These are phyloP conservation scores for Tetranychus piercei DNA, from an alignment of 2,888 invertebrate species.

Conservation along the genomic window DNA sequence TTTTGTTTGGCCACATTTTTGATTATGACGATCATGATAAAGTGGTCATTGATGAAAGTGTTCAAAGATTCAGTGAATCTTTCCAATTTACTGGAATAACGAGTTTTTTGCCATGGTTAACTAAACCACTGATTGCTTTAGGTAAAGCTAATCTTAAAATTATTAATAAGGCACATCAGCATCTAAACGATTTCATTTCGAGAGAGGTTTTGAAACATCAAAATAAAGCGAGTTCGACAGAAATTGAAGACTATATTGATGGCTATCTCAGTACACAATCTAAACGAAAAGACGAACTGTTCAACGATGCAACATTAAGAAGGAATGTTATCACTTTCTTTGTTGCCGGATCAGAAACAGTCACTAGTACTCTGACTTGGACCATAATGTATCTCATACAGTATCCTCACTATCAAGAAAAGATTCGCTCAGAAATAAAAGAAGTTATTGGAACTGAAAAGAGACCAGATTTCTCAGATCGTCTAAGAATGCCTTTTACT, in stretches of 20 bases:
- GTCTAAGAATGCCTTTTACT: neutral
- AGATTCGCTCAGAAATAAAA: neutral
- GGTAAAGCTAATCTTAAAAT: too few species aligned
- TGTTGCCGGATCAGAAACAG: neutral
- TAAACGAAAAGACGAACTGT: neutral
- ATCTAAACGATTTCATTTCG: too few species aligned
- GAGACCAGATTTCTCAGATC: neutral
- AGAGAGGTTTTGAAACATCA: neutral
- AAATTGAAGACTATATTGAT: conserved; percentile 1
- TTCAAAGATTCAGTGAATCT: neutral
- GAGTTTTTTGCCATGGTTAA: neutral
- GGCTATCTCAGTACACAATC: neutral
- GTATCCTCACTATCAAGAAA: neutral
- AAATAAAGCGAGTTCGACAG: neutral
- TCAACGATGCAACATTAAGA: neutral
- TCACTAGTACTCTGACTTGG: neutral
- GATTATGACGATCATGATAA: neutral
- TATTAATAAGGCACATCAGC: neutral
- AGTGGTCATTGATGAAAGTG: neutral
- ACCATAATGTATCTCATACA: neutral
- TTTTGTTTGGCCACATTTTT: neutral
- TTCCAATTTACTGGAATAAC: neutral
- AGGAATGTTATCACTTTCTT: neutral
- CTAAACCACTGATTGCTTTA: too few species aligned
- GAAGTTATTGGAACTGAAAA: neutral